Evolutionary conservation across 2,888 invertebrate genomes (phyloP), one percentile per base, ranked within the genome.

Genomic region (Aphidius colemani): DNA sequence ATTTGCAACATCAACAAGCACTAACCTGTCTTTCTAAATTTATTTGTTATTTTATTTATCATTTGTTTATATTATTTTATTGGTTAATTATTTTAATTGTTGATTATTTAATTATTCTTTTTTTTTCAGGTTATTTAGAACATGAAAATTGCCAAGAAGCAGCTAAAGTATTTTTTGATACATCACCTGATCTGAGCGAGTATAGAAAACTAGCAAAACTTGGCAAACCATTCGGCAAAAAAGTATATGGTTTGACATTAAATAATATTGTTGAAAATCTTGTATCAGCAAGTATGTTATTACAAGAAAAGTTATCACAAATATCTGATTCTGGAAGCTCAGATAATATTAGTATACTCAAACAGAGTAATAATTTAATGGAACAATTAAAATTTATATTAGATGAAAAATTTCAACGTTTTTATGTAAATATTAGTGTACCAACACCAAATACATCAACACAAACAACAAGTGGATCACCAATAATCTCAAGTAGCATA

Each of bases 381-480:
- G 81, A 81, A n/a, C 78, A 82, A 48, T 62, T 83, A 7, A 77
- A 74, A 50, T 78, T 78, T 66, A 70, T 83, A 6, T 72, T 82
- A 3, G 83, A 80, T 56, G 78, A 77, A 61, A 74, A 76, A 18
- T 77, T 76, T 1, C 79, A 80, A 60, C 78, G 79, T 44, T 79
- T 82, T 67, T 76, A 79, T 39, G 79, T 81, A 13, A 82, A 82
- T 68, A 82, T 82, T 18, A 82, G 78, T 70, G 79, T 82, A 45
- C 81, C 81, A 30, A 65, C 58, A 3, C 61, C 79, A 78, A 66
- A 69, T 13, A 30, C 30, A 18, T 70, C 70, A 51, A 68, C 71
- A 45, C 77, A 76, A 66, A 57, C 66, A 43, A 67, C 71, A 30
- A 74, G 71, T 48, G 75, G 76, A 10, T 77, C 79, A 11, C 80